Evolutionary conservation across 2,797 vertebrate species (phyloP).

Genomic region (Malacoctenus gilli): DNA sequence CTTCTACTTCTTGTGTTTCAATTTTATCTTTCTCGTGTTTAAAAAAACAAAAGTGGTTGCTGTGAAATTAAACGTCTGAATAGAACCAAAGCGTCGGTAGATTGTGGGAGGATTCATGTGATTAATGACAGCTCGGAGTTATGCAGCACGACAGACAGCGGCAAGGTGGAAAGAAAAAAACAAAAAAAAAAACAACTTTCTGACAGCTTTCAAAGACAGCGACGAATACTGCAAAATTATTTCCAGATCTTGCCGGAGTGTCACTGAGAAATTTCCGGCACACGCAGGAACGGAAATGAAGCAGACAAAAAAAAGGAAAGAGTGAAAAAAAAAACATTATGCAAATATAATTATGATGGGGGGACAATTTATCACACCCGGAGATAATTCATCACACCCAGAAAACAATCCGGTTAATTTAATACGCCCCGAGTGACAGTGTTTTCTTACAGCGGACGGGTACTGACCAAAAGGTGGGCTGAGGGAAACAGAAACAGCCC

Average conservation of each 20-base stretch:
- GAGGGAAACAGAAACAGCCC: slow-evolving; percentile 11
- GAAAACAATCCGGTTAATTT: slow-evolving; percentile 75
- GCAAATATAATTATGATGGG: slow-evolving; percentile 74
- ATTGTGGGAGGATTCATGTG: too few relatives aligned
- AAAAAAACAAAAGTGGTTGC: too few relatives aligned
- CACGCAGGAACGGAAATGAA: slow-evolving; percentile 70
- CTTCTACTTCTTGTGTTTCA: too few relatives aligned
- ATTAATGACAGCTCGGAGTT: too few relatives aligned
- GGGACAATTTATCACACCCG: slow-evolving; percentile 72
- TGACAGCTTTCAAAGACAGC: slow-evolving; percentile 26
- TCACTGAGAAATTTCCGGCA: slow-evolving; percentile 33
- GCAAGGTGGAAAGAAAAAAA: too few relatives aligned
- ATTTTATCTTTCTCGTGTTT: too few relatives aligned
- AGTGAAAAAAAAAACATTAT: slow-evolving; percentile 76
- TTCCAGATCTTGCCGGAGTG: slow-evolving; percentile 29
- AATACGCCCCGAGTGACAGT: slow-evolving; percentile 58
- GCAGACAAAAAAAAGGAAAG: slow-evolving; percentile 68
- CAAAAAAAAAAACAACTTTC: slow-evolving; percentile 7
- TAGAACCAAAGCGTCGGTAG: too few relatives aligned
- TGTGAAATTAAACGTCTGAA: too few relatives aligned
- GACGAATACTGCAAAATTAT: slow-evolving; percentile 27
- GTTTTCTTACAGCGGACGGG: slow-evolving; percentile 25
- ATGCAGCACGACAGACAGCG: too few relatives aligned
- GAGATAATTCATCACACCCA: slow-evolving; percentile 57
- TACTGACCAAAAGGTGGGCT: slow-evolving; percentile 40